These are phyloP conservation scores for Aphelinus certus DNA, from an alignment of 1,140 invertebrate species.

Conservation along the genomic window DNA sequence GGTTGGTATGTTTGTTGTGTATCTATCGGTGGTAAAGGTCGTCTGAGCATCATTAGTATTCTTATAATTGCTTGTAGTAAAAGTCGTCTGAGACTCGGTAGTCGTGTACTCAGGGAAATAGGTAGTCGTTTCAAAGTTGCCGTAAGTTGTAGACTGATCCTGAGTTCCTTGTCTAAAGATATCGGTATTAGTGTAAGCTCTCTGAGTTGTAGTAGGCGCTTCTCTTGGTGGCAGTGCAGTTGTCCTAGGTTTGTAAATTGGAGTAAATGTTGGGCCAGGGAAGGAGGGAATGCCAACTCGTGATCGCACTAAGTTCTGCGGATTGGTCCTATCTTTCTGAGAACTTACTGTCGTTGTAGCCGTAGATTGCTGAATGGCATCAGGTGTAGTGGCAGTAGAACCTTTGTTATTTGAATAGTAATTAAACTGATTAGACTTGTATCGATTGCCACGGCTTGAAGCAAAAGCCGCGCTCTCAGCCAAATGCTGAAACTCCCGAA, in stretches of 20 bases:
- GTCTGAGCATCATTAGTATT: slow-evolving; percentile 17
- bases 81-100: background rate
- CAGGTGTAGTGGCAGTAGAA: slow-evolving; percentile 3
- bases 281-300: slow-evolving; percentile 45
- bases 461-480: slow-evolving; percentile 80
- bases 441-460: slow-evolving; percentile 65
- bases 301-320: slow-evolving; percentile 22
- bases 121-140: slow-evolving; percentile 39
- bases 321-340: background rate
- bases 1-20: slow-evolving; percentile 10
- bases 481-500: slow-evolving; percentile 75
- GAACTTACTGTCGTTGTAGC: background rate
- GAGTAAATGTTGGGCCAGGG: slow-evolving; percentile 55
- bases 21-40: slow-evolving; percentile 14
- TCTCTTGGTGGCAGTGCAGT: slow-evolving; percentile 46
- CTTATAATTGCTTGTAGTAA: background rate
- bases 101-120: slow-evolving; percentile 34
- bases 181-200: slow-evolving; percentile 45
- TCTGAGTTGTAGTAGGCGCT: slow-evolving; percentile 44
- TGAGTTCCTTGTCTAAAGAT: slow-evolving; percentile 43
- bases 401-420: slow-evolving; percentile 45
- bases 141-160: slow-evolving; percentile 40
- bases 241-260: slow-evolving; percentile 57
- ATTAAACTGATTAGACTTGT: slow-evolving; percentile 54
- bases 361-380: slow-evolving; percentile 2